A percentile compares a stretch with the other conserved stretches of the same genome.
Conservation (phyloP, 2,888 invertebrate species). For the Nymphalis polychloros region DNA sequence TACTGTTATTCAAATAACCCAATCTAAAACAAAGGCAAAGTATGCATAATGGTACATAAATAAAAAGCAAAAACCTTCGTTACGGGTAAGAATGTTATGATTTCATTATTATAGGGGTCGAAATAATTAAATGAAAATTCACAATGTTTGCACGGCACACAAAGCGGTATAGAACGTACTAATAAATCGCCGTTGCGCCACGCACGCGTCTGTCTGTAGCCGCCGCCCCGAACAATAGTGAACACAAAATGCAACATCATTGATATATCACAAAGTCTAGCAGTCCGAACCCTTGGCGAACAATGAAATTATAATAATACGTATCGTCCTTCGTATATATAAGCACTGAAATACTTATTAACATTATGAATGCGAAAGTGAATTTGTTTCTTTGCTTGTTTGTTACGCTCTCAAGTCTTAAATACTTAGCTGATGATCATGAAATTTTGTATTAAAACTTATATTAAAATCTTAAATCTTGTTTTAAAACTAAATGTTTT, state of each 20-base stretch:
- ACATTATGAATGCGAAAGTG: too few species aligned
- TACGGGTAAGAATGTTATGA: slow-evolving; percentile 41
- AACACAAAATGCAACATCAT: slow-evolving; percentile 53
- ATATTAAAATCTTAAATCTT: too few species aligned
- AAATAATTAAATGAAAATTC: slow-evolving; percentile 61
- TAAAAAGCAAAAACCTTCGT: slow-evolving; percentile 28
- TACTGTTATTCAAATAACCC: slow-evolving; percentile 20
- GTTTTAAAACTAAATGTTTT: too few species aligned
- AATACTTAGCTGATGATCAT: too few species aligned
- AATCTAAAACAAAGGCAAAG: slow-evolving; percentile 20
- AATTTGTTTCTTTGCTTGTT: too few species aligned
- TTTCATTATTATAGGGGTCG: slow-evolving; percentile 43
- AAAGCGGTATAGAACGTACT: slow-evolving; percentile 43
- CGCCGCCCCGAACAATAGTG: slow-evolving; percentile 50
- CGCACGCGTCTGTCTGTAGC: slow-evolving; percentile 36
- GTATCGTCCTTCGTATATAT: neutral
- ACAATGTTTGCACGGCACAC: slow-evolving; percentile 52
- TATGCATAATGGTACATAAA: slow-evolving; percentile 25
- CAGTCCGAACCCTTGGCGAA: slow-evolving; percentile 4
- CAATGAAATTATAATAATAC: slow-evolving; percentile 6
- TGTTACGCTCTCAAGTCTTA: too few species aligned
- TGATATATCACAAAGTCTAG: slow-evolving; percentile 19
- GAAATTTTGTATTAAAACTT: too few species aligned
- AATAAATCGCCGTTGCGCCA: slow-evolving; percentile 52
- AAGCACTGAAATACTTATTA: too few species aligned